Evolutionary conservation across 2,113 vertebrate species (phyloP).

Genomic region (Rhinoderma darwinii): DNA sequence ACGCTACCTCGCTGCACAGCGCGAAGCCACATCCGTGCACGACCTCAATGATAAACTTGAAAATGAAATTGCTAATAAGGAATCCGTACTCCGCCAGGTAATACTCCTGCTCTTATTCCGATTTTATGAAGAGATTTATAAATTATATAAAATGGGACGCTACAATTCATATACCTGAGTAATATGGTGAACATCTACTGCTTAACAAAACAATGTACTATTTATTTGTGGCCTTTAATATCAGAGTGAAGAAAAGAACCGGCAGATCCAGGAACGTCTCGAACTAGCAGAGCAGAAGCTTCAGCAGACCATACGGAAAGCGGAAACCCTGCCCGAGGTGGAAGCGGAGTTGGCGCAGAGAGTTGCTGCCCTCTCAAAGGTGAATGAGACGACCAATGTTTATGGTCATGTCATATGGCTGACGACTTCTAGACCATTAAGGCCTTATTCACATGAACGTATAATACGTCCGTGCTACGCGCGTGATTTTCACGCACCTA

Average conservation of each 20-base stretch:
- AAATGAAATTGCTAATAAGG: constrained; percentile 97
- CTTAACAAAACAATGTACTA: too few species aligned
- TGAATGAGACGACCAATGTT: constrained; percentile 61
- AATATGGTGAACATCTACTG: too few species aligned
- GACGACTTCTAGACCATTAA: too few species aligned
- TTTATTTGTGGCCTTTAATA: not conserved
- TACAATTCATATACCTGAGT: too few species aligned
- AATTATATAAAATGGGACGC: too few species aligned
- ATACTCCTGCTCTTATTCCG: not conserved
- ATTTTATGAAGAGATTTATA: too few species aligned
- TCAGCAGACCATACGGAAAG: constrained; percentile 95
- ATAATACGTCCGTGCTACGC: too few species aligned
- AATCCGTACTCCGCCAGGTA: constrained; percentile 91
- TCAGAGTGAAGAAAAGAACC: constrained; percentile 91
- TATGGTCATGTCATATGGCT: not conserved
- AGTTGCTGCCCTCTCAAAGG: constrained; percentile 95
- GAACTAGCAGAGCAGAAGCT: constrained; percentile 96
- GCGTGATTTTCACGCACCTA: too few species aligned
- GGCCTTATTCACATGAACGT: too few species aligned
- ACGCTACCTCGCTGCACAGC: constrained; percentile 95
- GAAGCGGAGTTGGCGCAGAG: constrained; percentile 95
- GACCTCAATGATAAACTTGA: constrained; percentile 98
- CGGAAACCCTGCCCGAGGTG: constrained; percentile 94
- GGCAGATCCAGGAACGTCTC: constrained; percentile 92
- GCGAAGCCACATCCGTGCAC: constrained; percentile 95